Base-by-base conservation (phyloP, 2,797 vertebrate species). In the Trachops cirrhosus region DNA sequence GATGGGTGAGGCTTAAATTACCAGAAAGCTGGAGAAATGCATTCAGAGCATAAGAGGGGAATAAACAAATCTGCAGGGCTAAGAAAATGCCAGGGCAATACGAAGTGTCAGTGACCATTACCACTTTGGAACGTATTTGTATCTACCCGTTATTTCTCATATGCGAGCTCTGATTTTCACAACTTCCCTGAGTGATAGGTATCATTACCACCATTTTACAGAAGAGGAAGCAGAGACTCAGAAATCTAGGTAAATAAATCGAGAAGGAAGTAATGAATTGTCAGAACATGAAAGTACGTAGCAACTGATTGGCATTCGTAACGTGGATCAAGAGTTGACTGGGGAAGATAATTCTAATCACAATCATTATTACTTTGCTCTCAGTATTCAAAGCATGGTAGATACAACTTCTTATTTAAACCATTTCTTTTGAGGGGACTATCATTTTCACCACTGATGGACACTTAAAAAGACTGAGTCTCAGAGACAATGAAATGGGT, bases 391-490 rank as follows among this genome's bases (percentile, higher is more conserved):
- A 46, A 86, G 46, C 9, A 37, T 39, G 12, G 1, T 18, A 59
- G 50, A 77, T 88, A 82, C 11, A 67, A 41, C 74, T 78, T 71
- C n/a, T 78, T 87, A 54, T 62, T 86, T 79, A 96, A 95, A 24
- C 2, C 18, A 41, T 39, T 86, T 89, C 44, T 12, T 70, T 91
- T 18, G n/a, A 74, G n/a, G 41, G 7, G 32, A 5, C 9, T 93
- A 1, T 44, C 32, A 59, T 71, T 48, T 75, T 74, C 22, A 8
- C 6, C 50, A 79, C 5, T 9, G 12, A 37, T 74, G 8, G 34
- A 37, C 22, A 73, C 11, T 54, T 41, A 26, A 46, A 50, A 89
- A 68, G 18, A 41, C 19, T 44, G 4, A 82, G 10, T 70, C 68
- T 86, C 26, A 50, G 22, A 87, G 70, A 85, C 88, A 59, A 54